Evolutionary conservation across 2,113 vertebrate genomes (phyloP).

Genomic region (Pontoporia blainvillei): DNA sequence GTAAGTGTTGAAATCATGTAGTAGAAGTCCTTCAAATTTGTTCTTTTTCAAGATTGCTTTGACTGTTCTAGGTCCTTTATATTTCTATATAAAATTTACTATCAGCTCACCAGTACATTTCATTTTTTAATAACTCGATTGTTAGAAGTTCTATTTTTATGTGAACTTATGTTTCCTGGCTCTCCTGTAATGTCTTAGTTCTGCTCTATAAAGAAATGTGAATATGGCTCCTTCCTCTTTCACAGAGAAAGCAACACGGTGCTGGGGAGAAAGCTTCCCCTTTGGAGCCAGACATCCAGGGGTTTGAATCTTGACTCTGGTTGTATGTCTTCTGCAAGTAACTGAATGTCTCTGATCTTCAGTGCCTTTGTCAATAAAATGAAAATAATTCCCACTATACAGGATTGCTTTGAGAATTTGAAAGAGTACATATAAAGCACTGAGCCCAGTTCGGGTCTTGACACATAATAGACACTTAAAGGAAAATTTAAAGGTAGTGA

Average conservation of each 20-base stretch:
- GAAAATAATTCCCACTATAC: neutral
- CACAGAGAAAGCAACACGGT: too few relatives aligned
- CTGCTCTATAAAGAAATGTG: neutral
- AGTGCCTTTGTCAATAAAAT: neutral
- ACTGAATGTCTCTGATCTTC: neutral
- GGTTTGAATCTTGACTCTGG: neutral
- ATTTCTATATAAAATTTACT: neutral
- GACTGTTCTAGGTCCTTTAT: neutral
- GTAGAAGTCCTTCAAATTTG: neutral
- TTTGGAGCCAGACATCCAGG: neutral
- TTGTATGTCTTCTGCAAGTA: neutral
- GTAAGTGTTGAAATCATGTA: neutral
- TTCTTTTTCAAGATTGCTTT: neutral
- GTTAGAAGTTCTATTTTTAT: neutral
- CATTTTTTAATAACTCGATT: neutral
- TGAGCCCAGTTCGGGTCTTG: neutral
- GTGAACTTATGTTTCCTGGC: neutral
- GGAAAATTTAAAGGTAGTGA: neutral
- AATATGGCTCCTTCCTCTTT: neutral
- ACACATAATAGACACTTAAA: neutral
- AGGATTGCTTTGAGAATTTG: neutral
- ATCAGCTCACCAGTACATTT: neutral
- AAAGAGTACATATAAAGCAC: neutral
- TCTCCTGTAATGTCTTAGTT: neutral
- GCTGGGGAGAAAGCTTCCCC: neutral